Evolutionary conservation across 1,140 invertebrate species (phyloP), one percentile per base, ranked within the genome.

Genomic region (Leguminivora glycinivorella): DNA sequence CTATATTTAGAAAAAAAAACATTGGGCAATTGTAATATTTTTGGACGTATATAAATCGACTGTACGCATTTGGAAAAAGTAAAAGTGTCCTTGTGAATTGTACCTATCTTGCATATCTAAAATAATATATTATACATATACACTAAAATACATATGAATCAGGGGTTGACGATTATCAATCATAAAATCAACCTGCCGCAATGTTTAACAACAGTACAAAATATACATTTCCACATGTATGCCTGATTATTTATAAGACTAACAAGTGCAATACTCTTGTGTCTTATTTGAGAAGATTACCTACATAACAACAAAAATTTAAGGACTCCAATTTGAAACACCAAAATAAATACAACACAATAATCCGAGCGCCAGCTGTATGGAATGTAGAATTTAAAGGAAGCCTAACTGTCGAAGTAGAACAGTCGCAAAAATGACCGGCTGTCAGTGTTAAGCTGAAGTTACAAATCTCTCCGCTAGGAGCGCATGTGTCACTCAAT

Each of bases 301-400:
- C 58, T 63, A 22, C 26, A 34, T 17, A 19, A 12, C 4, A 10
- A 63, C 58, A 34, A 31, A 31, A 63, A 63, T 31, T 63, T 63
- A 31, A 10, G 12, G 14, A 0, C 25, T 12, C 24, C 25, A 29
- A 63, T 14, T 14, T 12, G 26, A 9, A n/a, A 63, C 14, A 31
- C 25, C 25, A 63, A 63, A 63, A 63, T 63, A 63, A 63, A 63
- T 31, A 63, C 47, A 52, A 22, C 29, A 63, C 58, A 63, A 63
- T 17, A n/a, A 63, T 31, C 9, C 26, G n/a, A 34, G 58, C 58
- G 58, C 58, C 58, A 63, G 58, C 58, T 63, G 58, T n/a, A n/a
- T n/a, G n/a, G n/a, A n/a, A n/a, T n/a, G n/a, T n/a, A n/a, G n/a
- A n/a, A n/a, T n/a, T n/a, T n/a, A n/a, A n/a, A n/a, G n/a, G n/a